Base-by-base conservation (phyloP, 2,113 vertebrate species). In the Sinocyclocheilus grahami region DNA sequence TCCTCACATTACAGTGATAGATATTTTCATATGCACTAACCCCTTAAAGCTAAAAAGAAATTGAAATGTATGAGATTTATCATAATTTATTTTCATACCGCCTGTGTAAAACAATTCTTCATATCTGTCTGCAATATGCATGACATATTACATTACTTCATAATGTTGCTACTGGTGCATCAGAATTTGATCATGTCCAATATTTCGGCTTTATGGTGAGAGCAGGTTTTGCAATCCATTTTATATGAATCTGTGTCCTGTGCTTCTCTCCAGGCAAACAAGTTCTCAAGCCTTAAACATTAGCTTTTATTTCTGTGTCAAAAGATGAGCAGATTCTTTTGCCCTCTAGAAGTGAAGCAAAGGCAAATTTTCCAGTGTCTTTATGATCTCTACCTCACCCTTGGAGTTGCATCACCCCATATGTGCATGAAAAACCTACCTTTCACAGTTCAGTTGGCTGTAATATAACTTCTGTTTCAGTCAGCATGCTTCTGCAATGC, bases 21-120 rank as follows among this genome's bases (percentile, higher is more conserved):
- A 72, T 69, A 76, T 85, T 86, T 87, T 84, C 84, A 85, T 87
- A 77, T 82, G 77, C 71, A 37, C 42, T 89, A 79, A 65, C 86
- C 7, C 71, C 58, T 51, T 62, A 72, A 85, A 82, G 71, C 81
- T 37, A 69, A 75, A 82, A 55, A 20, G 58, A 72, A 84, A 87
- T 82, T 87, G 62, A 86, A 84, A 58, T 24, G 55, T 85, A n/a
- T 62, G 51, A 62, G 69, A 82, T 85, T 62, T 14, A 60, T 82
- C 42, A 11, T 77, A 58, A 67, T 78, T 69, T 83, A 69, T 83
- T 77, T 82, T 42, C 80, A 82, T 33, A 48, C 55, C 22, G 22
- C 58, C 60, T 7, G 37, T 88, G 30, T 46, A 67, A 86, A 77
- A 76, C 51, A 39, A 79, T 67, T 46, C 18, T 67, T 60, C 12